A percentile compares a stretch with the other conserved stretches of the same genome.
Conservation (phyloP, 2,797 vertebrate species). For the Synaphobranchus kaupii region DNA sequence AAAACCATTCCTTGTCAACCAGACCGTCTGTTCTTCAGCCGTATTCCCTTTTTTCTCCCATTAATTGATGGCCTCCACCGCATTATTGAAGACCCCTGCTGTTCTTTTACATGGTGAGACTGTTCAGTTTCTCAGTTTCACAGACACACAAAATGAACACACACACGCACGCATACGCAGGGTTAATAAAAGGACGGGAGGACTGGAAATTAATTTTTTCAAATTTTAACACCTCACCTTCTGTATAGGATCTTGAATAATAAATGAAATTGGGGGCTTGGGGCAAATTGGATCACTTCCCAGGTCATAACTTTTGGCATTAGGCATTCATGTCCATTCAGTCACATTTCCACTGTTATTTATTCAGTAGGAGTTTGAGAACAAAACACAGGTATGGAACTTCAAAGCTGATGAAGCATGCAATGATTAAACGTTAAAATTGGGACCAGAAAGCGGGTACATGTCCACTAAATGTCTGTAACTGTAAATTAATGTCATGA, state of each 20-base stretch:
- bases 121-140: not conserved
- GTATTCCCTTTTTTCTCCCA: not conserved
- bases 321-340: not conserved
- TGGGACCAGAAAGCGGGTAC: not conserved
- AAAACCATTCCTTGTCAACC: not conserved
- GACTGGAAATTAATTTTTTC: not conserved
- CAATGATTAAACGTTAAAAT: not conserved
- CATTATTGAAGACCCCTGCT: not conserved
- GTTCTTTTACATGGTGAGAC: not conserved
- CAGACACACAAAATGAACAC: not conserved
- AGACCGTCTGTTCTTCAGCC: not conserved
- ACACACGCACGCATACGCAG: not conserved
- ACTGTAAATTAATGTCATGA: conserved; percentile 23
- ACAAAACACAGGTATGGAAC: not conserved
- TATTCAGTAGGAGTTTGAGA: not conserved
- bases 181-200: not conserved
- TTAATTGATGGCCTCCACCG: not conserved
- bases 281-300: not conserved
- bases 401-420: not conserved
- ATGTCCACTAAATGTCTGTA: conserved; percentile 22
- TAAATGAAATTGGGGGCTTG: not conserved
- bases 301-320: conserved; percentile 2
- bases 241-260: not conserved
- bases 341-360: not conserved
- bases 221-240: not conserved